These are phyloP conservation scores for Tenthredo distinguenda DNA, from an alignment of 2,888 invertebrate species.

Conservation along the genomic window DNA sequence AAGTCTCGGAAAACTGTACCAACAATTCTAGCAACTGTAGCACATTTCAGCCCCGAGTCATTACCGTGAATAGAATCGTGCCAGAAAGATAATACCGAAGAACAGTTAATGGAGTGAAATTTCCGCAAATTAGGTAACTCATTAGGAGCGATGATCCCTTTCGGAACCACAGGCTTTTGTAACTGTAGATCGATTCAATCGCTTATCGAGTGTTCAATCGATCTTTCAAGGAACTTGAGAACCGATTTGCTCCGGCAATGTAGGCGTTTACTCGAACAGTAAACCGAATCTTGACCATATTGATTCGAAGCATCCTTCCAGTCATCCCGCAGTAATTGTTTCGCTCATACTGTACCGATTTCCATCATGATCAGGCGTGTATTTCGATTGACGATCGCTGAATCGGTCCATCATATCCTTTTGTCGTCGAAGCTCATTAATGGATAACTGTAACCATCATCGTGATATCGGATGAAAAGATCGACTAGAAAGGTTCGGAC, in stretches of 20 bases:
- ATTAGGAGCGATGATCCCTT: background rate
- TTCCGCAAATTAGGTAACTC: background rate
- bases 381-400: background rate
- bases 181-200: background rate
- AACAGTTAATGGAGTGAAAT: background rate
- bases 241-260: background rate
- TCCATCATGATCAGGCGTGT: background rate
- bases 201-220: constrained; percentile 6
- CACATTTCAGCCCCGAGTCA: background rate
- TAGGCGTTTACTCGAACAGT: constrained; percentile 37
- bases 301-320: constrained; percentile 1
- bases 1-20: background rate
- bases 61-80: background rate
- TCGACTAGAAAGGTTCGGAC: too few relatives aligned
- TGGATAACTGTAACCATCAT: background rate
- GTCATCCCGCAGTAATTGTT: constrained; percentile 4
- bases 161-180: background rate
- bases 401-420: background rate
- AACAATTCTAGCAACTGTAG: background rate
- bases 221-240: constrained; percentile 8
- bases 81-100: background rate
- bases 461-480: background rate
- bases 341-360: background rate
- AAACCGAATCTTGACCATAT: background rate
- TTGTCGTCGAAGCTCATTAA: background rate